Evolutionary conservation across 2,888 invertebrate genomes (phyloP).

Genomic region (Eilema griseolum): DNA sequence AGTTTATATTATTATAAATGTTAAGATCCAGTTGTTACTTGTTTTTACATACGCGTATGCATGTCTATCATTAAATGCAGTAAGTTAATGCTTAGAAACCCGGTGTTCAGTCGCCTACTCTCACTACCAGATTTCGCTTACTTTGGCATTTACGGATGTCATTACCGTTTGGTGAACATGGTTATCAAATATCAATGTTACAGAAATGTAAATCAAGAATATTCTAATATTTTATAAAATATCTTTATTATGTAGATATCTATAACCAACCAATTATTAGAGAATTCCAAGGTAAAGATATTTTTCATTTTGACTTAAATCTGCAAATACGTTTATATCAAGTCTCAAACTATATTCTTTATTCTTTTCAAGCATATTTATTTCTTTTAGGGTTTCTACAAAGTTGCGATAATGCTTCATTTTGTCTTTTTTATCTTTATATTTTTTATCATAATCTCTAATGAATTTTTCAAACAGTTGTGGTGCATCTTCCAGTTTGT

Average conservation of each 20-base stretch:
- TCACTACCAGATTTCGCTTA: background rate
- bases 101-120: no score
- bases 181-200: no score
- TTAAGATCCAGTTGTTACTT: background rate
- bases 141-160: background rate
- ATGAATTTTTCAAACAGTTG: conserved; percentile 25
- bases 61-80: background rate
- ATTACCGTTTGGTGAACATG: no score
- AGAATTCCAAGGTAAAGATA: conserved; percentile 9
- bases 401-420: conserved; percentile 1
- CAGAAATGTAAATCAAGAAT: no score
- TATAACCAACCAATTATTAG: background rate
- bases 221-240: no score
- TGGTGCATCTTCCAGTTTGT: conserved; percentile 21
- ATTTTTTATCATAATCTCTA: conserved; percentile 21
- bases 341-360: background rate
- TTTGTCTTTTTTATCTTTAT: conserved; percentile 18
- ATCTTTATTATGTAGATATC: no score
- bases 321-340: conserved; percentile 10
- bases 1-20: no score
- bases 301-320: background rate
- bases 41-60: background rate
- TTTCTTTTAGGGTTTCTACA: conserved; percentile 9
- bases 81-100: background rate
- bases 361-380: conserved; percentile 4